Conservation (phyloP, 2,888 invertebrate species). For the Carpatolechia fugitivella region DNA sequence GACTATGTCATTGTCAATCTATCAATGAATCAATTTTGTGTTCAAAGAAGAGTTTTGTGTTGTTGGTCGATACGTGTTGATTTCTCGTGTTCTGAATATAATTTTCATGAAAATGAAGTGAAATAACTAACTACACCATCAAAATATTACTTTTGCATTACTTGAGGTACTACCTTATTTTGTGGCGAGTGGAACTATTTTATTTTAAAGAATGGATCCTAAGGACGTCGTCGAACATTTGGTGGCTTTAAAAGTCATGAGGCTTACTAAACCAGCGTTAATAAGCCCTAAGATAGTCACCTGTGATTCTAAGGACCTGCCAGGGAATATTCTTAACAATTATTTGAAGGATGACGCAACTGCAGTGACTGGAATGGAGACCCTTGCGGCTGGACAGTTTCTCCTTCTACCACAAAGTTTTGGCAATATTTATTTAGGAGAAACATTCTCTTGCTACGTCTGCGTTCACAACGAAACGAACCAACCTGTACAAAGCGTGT, state of each 20-base stretch:
- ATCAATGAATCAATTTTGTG: too few relatives aligned
- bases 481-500: slow-evolving; percentile 89
- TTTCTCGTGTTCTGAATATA: neutral
- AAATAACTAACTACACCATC: too few relatives aligned
- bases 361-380: slow-evolving; percentile 89
- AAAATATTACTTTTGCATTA: too few relatives aligned
- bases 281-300: slow-evolving; percentile 89
- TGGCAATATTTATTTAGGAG: slow-evolving; percentile 98
- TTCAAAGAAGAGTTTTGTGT: too few relatives aligned
- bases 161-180: too few relatives aligned
- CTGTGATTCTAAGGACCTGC: slow-evolving; percentile 91
- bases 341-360: slow-evolving; percentile 90
- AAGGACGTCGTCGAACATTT: slow-evolving; percentile 81
- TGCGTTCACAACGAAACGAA: slow-evolving; percentile 97
- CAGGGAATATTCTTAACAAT: slow-evolving; percentile 88
- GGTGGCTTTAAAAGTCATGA: slow-evolving; percentile 90
- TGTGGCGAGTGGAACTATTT: too few relatives aligned
- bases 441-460: slow-evolving; percentile 98
- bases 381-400: slow-evolving; percentile 92
- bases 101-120: too few relatives aligned
- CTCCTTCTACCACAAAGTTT: slow-evolving; percentile 97
- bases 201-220: slow-evolving; percentile 78
- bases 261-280: slow-evolving; percentile 94
- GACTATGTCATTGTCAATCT: too few relatives aligned
- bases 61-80: neutral